Evolutionary conservation across 2,797 vertebrate genomes (phyloP), one percentile per base, ranked within the genome.

Genomic region (Enteromius radiatus): DNA sequence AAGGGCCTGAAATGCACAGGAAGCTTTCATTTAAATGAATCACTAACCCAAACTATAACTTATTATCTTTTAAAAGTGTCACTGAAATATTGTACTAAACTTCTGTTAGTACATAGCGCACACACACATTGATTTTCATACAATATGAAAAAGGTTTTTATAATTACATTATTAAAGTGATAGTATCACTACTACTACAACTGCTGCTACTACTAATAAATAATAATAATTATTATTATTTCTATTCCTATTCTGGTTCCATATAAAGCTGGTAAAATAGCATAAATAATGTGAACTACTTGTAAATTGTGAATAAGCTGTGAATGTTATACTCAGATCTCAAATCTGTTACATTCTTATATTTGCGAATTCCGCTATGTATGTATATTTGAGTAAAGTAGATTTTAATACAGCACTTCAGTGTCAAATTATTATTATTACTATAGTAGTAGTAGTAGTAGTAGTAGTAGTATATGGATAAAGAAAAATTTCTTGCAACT

Each of bases 21-120:
- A 77, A 65, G 76, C 28, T 49, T 78, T 47, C 19, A 64, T 65
- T 78, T 65, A 78, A 47, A 77, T 49, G 0, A 47, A 49, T 33
- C 11, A 0, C 76, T 23, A 5, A 41, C 4, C 3, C 2, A 5
- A 26, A 59, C 59, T 41, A 31, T 17, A 56, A 17, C 7, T 8
- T 15, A 4, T 19, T 23, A 5, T 41, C 5, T 56, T 56, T 41
- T 23, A 26, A 26, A 56, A 10, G 52, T 59, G 21, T 11, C 36
- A 8, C 31, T 78, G 31, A 54, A 38, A 2, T 38, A 49, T 78
- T 52, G 4, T 52, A 11, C 3, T 68, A 38, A 79, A 33, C 26
- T 65, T 8, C 6, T 59, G 4, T 64, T 26, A 61, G 56, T 61
- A 26, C 15, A 9, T 33, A 3, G 61, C 17, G 11, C 14, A 47